Evolutionary conservation across 2,888 invertebrate genomes (phyloP).

Genomic region (Coecobrya sp.): DNA sequence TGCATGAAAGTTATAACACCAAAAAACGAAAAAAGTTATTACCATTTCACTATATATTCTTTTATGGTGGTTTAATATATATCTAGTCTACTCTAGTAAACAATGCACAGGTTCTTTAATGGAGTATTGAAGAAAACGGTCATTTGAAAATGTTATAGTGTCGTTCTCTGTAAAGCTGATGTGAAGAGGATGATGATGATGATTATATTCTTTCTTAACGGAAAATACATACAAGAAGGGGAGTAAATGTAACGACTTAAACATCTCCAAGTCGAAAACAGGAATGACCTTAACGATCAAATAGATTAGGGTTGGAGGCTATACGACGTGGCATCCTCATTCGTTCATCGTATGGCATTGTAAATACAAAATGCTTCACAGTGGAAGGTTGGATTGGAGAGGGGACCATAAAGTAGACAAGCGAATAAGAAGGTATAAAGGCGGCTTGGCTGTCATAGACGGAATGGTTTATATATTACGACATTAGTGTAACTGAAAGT

Average conservation of each 20-base stretch:
- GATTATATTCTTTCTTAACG: slow-evolving; percentile 70
- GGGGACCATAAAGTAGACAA: slow-evolving; percentile 44
- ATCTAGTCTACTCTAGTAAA: background rate
- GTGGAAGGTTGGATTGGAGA: background rate
- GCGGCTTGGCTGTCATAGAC: too few relatives aligned
- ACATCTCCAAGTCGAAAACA: slow-evolving; percentile 73
- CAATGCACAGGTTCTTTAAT: background rate
- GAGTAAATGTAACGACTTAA: slow-evolving; percentile 65
- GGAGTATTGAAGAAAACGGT: slow-evolving; percentile 23
- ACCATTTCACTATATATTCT: slow-evolving; percentile 14
- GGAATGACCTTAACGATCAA: slow-evolving; percentile 78
- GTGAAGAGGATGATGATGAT: too few relatives aligned
- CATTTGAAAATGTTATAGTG: slow-evolving; percentile 24
- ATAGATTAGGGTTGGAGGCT: slow-evolving; percentile 70
- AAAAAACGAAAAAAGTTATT: slow-evolving; percentile 53
- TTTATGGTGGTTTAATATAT: background rate
- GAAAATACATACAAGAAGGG: slow-evolving; percentile 40
- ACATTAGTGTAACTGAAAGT: slow-evolving; percentile 32
- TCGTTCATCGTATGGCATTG: too few relatives aligned
- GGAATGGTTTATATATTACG: slow-evolving; percentile 63
- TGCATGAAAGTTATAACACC: background rate
- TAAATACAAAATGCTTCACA: too few relatives aligned
- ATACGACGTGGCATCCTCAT: too few relatives aligned
- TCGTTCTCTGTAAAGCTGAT: slow-evolving; percentile 18
- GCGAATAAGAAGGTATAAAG: too few relatives aligned